These are phyloP conservation scores for Hyles euphorbiae DNA, from an alignment of 1,140 invertebrate genomes.

Conservation along the genomic window DNA sequence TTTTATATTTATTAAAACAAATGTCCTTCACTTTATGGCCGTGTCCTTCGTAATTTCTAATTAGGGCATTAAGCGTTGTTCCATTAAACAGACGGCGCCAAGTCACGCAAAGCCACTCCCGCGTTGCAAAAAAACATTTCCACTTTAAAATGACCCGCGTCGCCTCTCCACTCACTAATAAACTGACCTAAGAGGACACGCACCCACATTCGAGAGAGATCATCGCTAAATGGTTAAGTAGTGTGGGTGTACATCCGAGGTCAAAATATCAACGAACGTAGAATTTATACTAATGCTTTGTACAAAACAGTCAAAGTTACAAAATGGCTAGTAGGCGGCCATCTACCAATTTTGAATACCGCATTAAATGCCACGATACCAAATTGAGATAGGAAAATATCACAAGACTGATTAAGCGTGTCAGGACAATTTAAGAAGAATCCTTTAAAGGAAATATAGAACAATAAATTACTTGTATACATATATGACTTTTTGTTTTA, in stretches of 20 bases:
- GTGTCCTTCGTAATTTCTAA: conserved; percentile 35
- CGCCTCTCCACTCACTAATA: background rate
- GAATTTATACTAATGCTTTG: conserved; percentile 17
- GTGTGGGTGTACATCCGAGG: conserved; percentile 56
- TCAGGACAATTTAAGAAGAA: no score
- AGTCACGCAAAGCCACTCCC: conserved; percentile 41
- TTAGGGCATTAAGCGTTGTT: conserved; percentile 20
- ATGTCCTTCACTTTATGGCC: conserved; percentile 28
- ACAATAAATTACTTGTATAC: no score
- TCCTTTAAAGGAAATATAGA: no score
- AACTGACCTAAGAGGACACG: background rate
- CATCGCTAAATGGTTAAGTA: conserved; percentile 18
- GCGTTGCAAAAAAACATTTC: conserved; percentile 12
- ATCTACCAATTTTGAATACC: conserved; percentile 25
- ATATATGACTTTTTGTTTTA: no score
- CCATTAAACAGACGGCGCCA: conserved; percentile 31
- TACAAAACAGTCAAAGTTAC: conserved; percentile 8
- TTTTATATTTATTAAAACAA: conserved; percentile 9
- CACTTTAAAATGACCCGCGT: conserved; percentile 13
- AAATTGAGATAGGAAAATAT: conserved; percentile 1
- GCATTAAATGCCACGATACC: conserved; percentile 15
- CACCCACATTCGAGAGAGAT: conserved; percentile 8
- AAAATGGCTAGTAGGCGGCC: conserved; percentile 34
- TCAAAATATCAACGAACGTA: conserved; percentile 41
- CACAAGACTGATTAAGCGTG: no score